A percentile compares a stretch with the other conserved stretches of the same genome.
Conservation (phyloP, 1,140 invertebrate species). For the Lasioglossum baleicum region DNA sequence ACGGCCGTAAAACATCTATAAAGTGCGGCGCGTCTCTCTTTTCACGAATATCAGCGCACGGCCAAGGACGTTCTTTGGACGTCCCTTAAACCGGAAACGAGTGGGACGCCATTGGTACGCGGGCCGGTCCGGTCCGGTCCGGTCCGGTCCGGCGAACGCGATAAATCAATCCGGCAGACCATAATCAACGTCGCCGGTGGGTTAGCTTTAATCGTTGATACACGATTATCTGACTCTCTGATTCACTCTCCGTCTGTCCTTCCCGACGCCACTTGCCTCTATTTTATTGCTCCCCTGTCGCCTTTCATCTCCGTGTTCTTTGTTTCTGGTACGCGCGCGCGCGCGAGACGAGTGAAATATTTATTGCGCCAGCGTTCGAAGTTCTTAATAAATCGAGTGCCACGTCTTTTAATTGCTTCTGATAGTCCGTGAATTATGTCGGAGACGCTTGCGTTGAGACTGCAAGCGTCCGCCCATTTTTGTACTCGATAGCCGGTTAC, state of each 20-base stretch:
- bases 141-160: constrained; percentile 52
- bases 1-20: constrained; percentile 30
- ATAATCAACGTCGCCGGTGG: constrained; percentile 69
- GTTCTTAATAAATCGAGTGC: too few relatives aligned
- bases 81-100: constrained; percentile 41
- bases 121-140: neutral
- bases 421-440: too few relatives aligned
- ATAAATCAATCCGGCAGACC: constrained; percentile 71
- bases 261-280: neutral
- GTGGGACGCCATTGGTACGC: constrained; percentile 57
- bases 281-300: constrained; percentile 4
- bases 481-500: too few relatives aligned
- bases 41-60: neutral
- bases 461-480: too few relatives aligned
- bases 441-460: too few relatives aligned
- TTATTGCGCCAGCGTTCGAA: neutral
- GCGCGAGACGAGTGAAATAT: neutral
- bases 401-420: too few relatives aligned
- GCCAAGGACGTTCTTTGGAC: neutral
- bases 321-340: neutral
- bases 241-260: neutral
- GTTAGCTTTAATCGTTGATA: constrained; percentile 70
- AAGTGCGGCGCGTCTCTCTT: constrained; percentile 3
- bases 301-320: constrained; percentile 13
- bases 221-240: constrained; percentile 37